Evolutionary conservation across 2,113 vertebrate genomes (phyloP).

Genomic region (Brachyhypopomus gauderio): DNA sequence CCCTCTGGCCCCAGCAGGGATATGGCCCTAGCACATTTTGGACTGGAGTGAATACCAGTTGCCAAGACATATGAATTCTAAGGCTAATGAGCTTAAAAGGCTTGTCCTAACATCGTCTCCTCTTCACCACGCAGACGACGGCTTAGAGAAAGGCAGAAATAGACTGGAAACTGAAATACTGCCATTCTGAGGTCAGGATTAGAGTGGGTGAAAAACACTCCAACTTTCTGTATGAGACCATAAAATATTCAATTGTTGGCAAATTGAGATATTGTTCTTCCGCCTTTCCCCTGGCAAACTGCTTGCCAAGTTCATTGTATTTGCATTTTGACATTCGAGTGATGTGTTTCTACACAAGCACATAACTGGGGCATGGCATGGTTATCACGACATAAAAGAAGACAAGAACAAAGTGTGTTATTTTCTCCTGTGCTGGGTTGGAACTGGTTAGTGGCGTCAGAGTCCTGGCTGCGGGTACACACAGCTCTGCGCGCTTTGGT

Average conservation of each 20-base stretch:
- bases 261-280: conserved; percentile 58
- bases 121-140: conserved; percentile 54
- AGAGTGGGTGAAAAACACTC: conserved; percentile 61
- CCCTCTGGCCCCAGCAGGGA: conserved; percentile 32
- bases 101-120: conserved; percentile 71
- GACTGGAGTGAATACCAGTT: conserved; percentile 55
- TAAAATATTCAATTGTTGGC: conserved; percentile 67
- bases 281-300: conserved; percentile 25
- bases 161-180: conserved; percentile 56
- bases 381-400: conserved; percentile 34
- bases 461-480: conserved; percentile 5
- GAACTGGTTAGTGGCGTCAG: conserved; percentile 2
- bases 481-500: conserved; percentile 33
- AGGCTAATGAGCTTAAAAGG: conserved; percentile 75
- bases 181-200: conserved; percentile 66
- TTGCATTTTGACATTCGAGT: conserved; percentile 61
- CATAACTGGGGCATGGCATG: conserved; percentile 54
- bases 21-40: conserved; percentile 56
- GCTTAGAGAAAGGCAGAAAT: conserved; percentile 61
- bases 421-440: not conserved
- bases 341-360: conserved; percentile 42
- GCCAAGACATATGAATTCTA: conserved; percentile 73
- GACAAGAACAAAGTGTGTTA: conserved; percentile 42
- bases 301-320: conserved; percentile 57
- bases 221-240: conserved; percentile 55